Conservation (phyloP, 2,113 vertebrate species). For the Lichenostomus cassidix region DNA sequence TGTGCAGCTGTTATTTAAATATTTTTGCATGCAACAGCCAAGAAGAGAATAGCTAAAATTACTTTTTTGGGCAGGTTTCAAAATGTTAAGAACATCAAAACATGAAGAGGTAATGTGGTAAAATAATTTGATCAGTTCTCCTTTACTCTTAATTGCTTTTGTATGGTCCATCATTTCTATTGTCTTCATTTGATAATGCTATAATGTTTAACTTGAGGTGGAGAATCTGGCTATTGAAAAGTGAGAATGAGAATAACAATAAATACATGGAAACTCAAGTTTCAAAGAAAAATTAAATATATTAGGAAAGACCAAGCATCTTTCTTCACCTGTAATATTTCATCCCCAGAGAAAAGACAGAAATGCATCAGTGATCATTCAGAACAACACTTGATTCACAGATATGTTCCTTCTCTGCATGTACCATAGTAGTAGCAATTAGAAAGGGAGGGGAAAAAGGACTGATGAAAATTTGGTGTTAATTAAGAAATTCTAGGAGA, state of each 20-base stretch:
- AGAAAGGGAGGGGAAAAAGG: neutral
- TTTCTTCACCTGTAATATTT: neutral
- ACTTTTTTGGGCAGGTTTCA: neutral
- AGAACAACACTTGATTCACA: neutral
- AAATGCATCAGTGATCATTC: accelerated
- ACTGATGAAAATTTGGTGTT: constrained; percentile 6
- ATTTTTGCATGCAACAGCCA: neutral
- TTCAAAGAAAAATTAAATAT: neutral
- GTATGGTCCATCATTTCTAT: neutral
- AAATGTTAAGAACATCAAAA: neutral
- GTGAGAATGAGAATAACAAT: neutral
- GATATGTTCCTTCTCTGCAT: neutral
- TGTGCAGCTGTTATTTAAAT: neutral
- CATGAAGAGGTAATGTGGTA: neutral
- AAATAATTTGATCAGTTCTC: neutral
- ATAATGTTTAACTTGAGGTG: neutral
- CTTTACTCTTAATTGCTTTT: neutral
- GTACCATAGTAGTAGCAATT: neutral
- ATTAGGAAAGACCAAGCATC: neutral
- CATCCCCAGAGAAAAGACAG: neutral
- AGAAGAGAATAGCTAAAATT: neutral
- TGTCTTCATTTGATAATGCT: neutral
- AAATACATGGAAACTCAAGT: neutral
- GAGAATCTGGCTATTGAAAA: neutral
- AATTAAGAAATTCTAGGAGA: neutral